Conservation (phyloP, 2,797 vertebrate genomes). For the Fistularia commersonii region DNA sequence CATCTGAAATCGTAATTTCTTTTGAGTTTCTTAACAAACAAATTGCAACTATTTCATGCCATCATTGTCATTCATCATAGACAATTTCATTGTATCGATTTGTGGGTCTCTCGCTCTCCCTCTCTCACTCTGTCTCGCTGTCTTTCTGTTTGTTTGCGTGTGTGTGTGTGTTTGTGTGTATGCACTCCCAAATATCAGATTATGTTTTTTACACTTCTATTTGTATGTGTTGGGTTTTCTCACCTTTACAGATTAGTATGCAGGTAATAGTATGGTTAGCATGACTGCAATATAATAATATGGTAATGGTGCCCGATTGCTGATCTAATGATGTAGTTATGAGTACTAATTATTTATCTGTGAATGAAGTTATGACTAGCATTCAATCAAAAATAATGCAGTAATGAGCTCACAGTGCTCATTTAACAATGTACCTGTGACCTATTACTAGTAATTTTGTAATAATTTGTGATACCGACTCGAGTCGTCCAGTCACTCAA, state of each 20-base stretch:
- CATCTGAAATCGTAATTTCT: slow-evolving; percentile 6
- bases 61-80: neutral
- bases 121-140: neutral
- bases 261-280: too few species aligned
- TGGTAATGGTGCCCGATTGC: too few species aligned
- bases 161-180: too few species aligned
- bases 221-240: too few species aligned
- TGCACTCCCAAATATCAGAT: too few species aligned
- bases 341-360: too few species aligned
- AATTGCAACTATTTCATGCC: neutral
- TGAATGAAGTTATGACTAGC: neutral
- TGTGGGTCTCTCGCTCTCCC: neutral
- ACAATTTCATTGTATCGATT: neutral
- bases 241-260: too few species aligned
- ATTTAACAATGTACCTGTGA: neutral
- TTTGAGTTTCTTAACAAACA: neutral
- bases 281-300: too few species aligned
- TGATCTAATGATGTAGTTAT: too few species aligned
- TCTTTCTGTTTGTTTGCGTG: too few species aligned
- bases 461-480: neutral
- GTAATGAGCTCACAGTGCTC: neutral
- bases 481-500: too few species aligned
- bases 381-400: neutral
- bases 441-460: neutral
- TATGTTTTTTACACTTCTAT: too few species aligned